Evolutionary conservation across 2,888 invertebrate species (phyloP), one percentile per base, ranked within the genome.

Genomic region (Chromoteleia sp.): DNA sequence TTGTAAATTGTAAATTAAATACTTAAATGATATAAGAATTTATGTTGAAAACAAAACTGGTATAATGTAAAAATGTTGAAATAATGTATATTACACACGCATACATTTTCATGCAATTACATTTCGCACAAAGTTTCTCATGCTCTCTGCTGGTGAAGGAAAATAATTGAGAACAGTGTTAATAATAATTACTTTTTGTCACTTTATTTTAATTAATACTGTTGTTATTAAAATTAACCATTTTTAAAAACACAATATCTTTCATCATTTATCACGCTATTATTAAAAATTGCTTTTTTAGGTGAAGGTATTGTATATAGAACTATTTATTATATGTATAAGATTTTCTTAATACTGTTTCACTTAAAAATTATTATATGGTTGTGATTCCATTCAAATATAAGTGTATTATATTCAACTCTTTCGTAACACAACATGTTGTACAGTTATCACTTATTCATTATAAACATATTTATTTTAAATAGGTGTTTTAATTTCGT

Each of bases 121-220:
- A 78, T 75, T 74, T 19, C 43, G 39, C 78, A 61, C 56, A 68
- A 56, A 12, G 52, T 79, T 58, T 82, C 77, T 78, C 73, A 82
- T 78, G 77, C 82, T 82, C 82, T 78, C 77, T 82, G 65, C 68
- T 82, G 82, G 82, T 82, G 79, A 82, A 81, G 77, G 80, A 83
- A 78, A 77, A 68, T 70, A 75, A 71, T 79, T 67, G 43, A 54
- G 56, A 71, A 73, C 52, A 65, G 67, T 36, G 3, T 61, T 15
- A 52, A 41, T 68, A 50, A 8, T n/a, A 10, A 6, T 19, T 21
- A 15, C 1, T 43, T 6, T 58, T 50, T 21, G 30, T 43, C 33
- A 39, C 25, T 54, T 17, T 33, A 12, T 3, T 50, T 15, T n/a
- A n/a, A 48, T 71, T 50, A 36, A 43, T 14, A 36, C n/a, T n/a